Evolutionary conservation across 2,113 vertebrate species (phyloP), one percentile per base, ranked within the genome.

Genomic region (Cepphus grylle): DNA sequence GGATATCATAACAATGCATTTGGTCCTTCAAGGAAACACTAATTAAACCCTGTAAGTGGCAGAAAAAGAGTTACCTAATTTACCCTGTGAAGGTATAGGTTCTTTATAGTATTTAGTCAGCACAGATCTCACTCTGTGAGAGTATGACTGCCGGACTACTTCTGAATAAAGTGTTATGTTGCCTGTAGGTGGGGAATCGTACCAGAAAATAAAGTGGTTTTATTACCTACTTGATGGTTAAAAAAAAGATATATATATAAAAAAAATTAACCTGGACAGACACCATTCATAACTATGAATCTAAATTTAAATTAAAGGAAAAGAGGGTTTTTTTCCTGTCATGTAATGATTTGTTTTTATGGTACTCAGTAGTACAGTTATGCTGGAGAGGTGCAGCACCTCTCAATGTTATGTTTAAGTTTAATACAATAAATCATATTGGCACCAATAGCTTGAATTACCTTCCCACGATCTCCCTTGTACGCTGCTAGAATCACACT

Each of bases 191-290:
- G 50, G 73, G 71, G 72, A 94, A 92, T 76, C 61, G 26, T 52
- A 91, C 43, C 71, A 94, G 91, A 88, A 96, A 95, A 96, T 50
- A 17, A 87, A 80, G n/a, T 40, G 65, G 25, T 17, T 82, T 74
- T 61, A 95, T 69, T 83, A 72, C 40, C 81, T 65, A 81, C 34
- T 53, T 78, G 34, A 42, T 47, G n/a, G 49, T 87, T 15, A 43
- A 66, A 66, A 53, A 86, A 86, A 67, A 67, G 82, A 40, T 40
- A 40, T 40, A 40, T 40, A 40, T 40, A 40, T 40, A n/a, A n/a
- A n/a, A n/a, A n/a, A n/a, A n/a, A 91, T 93, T 94, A 72, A 88
- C 26, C 47, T 76, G 42, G 49, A 77, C 9, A 38, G 71, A 81
- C 85, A 86, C 63, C 15, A 69, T n/a, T 92, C 42, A 19, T 34